Base-by-base conservation (phyloP, 2,888 invertebrate species). In the Drosophila atripex region DNA sequence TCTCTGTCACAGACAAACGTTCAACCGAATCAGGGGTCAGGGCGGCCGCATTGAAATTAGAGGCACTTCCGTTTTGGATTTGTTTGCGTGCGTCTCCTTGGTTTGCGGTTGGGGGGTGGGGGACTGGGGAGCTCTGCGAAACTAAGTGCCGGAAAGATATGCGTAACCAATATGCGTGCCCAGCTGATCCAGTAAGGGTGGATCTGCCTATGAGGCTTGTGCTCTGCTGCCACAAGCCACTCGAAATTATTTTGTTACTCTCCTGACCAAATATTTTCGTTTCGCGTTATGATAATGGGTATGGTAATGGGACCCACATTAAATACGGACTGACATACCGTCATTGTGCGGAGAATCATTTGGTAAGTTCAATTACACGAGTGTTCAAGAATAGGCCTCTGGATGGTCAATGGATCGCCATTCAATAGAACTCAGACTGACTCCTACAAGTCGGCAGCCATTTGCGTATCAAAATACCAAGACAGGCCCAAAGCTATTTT, bases 31-130 rank as follows among this genome's bases (percentile, higher is more conserved):
- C 16, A 16, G 63, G 68, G 58, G 64, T 39, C 35, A 57, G 71
- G 74, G 68, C 74, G 25, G 74, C 88, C 86, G 87, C 87, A 85
- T 87, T 87, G 86, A 87, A 82, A 87, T 87, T 87, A 87, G 86
- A 87, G 76, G 74, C 76, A 82, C 78, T 80, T 80, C 80, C 80
- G 80, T 41, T 86, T 80, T 72, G 63, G 64, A 53, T 66, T 60
- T 70, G 63, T 43, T 25, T 52, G 14, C 53, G 46, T 56, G 39
- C 46, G 47, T 55, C 46, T 51, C 46, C 54, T 53, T 72, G 60
- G 63, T 79, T 54, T 82, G 80, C 71, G 75, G 84, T 86, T 83
- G 50, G 41, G 16, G 32, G 30, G 41, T 3, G 18, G 5, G 38
- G 57, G 41, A 4, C 14, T 54, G 39, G 14, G 35, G 41, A 23